A percentile compares a stretch with the other conserved stretches of the same genome.
Evolutionary conservation across 2,113 vertebrate species (phyloP).

Genomic region (Phyllostomus hastatus): DNA sequence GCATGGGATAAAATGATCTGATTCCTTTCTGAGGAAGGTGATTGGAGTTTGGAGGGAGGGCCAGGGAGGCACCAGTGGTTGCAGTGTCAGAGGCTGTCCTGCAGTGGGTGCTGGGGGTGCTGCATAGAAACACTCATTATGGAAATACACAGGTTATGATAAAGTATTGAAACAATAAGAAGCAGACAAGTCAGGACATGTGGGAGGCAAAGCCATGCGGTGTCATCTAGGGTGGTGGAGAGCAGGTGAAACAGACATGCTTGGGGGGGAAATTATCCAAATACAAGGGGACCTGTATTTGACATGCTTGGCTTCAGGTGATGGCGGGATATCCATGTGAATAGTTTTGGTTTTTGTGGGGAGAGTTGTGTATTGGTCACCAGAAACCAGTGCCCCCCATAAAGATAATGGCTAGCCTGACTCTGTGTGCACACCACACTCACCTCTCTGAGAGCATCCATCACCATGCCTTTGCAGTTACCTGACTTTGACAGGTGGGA

Average conservation of each 20-base stretch:
- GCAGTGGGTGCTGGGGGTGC: rapidly evolving
- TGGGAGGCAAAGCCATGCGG: rapidly evolving
- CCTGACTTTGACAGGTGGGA: too few relatives aligned
- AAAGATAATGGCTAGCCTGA: neutral
- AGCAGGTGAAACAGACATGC: rapidly evolving
- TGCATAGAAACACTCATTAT: rapidly evolving
- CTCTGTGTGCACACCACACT: neutral
- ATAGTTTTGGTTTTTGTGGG: neutral
- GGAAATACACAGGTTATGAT: rapidly evolving
- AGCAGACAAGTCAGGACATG: rapidly evolving
- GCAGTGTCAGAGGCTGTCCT: rapidly evolving
- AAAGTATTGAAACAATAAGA: rapidly evolving
- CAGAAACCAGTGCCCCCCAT: neutral
- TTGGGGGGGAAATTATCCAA: neutral
- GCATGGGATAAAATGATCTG: rapidly evolving
- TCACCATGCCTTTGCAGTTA: neutral
- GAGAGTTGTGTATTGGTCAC: neutral
- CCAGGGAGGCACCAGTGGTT: neutral
- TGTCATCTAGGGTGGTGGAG: too few relatives aligned
- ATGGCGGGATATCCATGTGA: rapidly evolving
- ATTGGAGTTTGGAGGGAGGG: rapidly evolving
- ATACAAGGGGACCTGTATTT: rapidly evolving
- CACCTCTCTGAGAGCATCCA: too few relatives aligned
- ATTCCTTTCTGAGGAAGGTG: neutral
- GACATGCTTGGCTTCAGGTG: neutral